phyloP scores from a whole-genome alignment of 2,888 invertebrate genomes.

The Trichopoda pennipes region DNA sequence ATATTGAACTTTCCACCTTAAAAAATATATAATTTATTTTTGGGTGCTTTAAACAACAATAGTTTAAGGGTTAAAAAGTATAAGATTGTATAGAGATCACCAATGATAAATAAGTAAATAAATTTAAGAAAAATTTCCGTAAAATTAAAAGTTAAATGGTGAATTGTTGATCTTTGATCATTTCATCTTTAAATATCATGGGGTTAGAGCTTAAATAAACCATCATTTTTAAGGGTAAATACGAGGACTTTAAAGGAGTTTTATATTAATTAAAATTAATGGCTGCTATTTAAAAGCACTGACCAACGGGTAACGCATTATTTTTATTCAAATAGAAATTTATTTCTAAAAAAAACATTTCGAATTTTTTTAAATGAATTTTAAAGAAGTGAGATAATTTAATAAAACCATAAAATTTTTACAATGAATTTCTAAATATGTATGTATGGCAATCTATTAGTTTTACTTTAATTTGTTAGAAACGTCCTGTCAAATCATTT shows the following conservation, averaged over 20 bases:
- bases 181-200: background rate
- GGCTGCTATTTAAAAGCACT: constrained; percentile 7
- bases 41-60: no score
- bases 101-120: constrained; percentile 50
- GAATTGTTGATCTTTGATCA: constrained; percentile 57
- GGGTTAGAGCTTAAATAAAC: constrained; percentile 34
- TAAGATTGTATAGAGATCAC: constrained; percentile 1
- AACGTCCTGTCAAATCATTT: constrained; percentile 31
- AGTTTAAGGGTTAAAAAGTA: constrained; percentile 42
- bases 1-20: constrained; percentile 63
- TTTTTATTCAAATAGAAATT: background rate
- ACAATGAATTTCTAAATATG: background rate
- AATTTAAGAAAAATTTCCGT: constrained; percentile 38
- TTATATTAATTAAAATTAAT: constrained; percentile 50
- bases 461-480: background rate
- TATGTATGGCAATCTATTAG: background rate
- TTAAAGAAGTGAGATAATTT: background rate
- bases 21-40: constrained; percentile 27
- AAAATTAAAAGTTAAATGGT: constrained; percentile 48
- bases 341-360: no score
- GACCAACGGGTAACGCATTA: background rate
- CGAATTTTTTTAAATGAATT: background rate
- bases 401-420: background rate
- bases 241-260: constrained; percentile 36
- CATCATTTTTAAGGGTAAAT: constrained; percentile 50